These are phyloP conservation scores for Hycleus phaleratus DNA, from an alignment of 1,140 invertebrate genomes.

Conservation along the genomic window DNA sequence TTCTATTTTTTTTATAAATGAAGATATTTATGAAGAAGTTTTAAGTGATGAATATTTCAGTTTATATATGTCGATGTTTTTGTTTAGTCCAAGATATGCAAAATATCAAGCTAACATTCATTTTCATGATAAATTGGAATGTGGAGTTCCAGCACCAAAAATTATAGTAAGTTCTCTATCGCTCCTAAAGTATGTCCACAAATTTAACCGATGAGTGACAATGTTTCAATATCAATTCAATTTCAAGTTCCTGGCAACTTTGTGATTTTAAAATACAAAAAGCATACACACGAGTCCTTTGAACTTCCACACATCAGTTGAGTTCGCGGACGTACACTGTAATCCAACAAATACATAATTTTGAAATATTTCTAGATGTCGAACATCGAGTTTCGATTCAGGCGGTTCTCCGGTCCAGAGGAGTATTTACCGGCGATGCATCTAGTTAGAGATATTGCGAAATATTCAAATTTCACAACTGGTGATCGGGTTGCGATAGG, in stretches of 20 bases:
- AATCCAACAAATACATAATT: neutral
- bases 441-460: constrained; percentile 48
- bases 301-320: too few relatives aligned
- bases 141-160: constrained; percentile 49
- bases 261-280: too few relatives aligned
- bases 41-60: constrained; percentile 49
- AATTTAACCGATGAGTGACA: too few relatives aligned
- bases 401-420: constrained; percentile 50
- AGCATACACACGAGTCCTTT: too few relatives aligned
- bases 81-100: constrained; percentile 59
- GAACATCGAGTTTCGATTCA: constrained; percentile 55
- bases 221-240: neutral
- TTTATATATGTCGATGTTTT: constrained; percentile 58
- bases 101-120: constrained; percentile 61
- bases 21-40: constrained; percentile 39
- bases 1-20: neutral
- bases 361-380: constrained; percentile 40
- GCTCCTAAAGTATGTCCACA: too few relatives aligned
- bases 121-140: constrained; percentile 52
- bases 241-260: too few relatives aligned
- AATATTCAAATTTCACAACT: constrained; percentile 47
- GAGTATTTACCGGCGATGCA: constrained; percentile 72
- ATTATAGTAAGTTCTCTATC: constrained; percentile 42
- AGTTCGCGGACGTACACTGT: neutral
- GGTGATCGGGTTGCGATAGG: constrained; percentile 55